Percentiles rank a stretch among this genome's conserved stretches.
These are phyloP conservation scores for Heliconius himera DNA, from an alignment of 1,140 invertebrate species.

Conservation along the genomic window DNA sequence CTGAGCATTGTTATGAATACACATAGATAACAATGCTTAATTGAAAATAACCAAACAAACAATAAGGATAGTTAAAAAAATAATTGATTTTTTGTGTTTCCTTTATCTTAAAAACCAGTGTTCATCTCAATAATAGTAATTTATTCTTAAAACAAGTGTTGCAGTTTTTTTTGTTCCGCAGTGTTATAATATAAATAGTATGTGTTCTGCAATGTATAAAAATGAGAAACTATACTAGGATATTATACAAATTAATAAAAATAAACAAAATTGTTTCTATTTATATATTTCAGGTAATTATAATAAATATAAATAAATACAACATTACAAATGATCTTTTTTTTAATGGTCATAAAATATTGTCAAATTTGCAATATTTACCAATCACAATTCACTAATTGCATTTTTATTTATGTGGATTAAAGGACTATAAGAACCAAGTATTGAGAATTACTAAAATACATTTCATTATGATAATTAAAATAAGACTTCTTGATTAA, in stretches of 20 bases:
- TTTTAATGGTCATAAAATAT: no score
- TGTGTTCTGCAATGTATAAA: background rate
- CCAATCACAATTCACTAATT: background rate
- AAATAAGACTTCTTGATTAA: slow-evolving; percentile 14
- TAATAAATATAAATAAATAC: background rate
- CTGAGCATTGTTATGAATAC: no score
- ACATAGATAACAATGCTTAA: no score
- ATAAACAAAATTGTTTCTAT: background rate
- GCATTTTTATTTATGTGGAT: background rate
- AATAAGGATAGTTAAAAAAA: no score
- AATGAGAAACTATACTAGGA: background rate
- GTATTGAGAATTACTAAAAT: background rate
- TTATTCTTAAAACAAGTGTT: no score
- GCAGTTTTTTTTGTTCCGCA: no score
- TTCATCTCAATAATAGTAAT: no score
- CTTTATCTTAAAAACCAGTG: no score
- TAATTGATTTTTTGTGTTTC: no score
- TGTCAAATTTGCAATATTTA: background rate
- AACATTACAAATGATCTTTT: background rate
- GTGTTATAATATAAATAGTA: background rate
- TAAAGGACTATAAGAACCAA: background rate
- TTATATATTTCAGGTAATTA: background rate
- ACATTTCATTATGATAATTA: background rate
- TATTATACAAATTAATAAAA: background rate
- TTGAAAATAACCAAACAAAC: no score